phyloP scores from a whole-genome alignment of 2,113 vertebrate genomes.

The Clarias magur region DNA sequence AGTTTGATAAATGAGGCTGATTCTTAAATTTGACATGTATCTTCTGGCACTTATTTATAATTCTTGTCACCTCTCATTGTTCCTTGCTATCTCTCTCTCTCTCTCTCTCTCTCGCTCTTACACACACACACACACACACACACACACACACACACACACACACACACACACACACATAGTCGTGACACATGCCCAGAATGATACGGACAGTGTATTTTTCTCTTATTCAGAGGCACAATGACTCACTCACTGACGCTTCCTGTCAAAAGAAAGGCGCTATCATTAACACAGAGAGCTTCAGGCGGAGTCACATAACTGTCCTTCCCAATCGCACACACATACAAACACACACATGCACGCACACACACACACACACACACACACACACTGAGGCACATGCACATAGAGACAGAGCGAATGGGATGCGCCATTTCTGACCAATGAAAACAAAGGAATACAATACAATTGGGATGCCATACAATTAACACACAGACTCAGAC shows the following conservation, averaged over 20 bases:
- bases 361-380: constrained; percentile 4
- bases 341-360: background rate
- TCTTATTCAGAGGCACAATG: constrained; percentile 1
- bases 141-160: too few species aligned
- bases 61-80: background rate
- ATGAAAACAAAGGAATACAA: constrained; percentile 6
- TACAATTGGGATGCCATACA: background rate
- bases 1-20: constrained; percentile 5
- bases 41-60: constrained; percentile 1
- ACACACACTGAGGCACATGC: background rate
- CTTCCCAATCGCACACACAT: background rate
- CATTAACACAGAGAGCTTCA: constrained; percentile 17
- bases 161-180: background rate
- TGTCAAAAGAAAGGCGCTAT: constrained; percentile 2
- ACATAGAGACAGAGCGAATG: background rate
- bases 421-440: background rate
- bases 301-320: constrained; percentile 27
- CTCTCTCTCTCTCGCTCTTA: background rate
- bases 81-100: background rate
- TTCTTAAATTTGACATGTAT: background rate
- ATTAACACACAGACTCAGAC: too few species aligned
- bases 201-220: background rate
- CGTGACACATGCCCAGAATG: background rate
- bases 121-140: constrained; percentile 1
- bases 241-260: constrained; percentile 10